Percentiles rank a stretch among this genome's conserved stretches.
Conservation (phyloP, 2,113 vertebrate species). For the Actenoides hombroni region DNA sequence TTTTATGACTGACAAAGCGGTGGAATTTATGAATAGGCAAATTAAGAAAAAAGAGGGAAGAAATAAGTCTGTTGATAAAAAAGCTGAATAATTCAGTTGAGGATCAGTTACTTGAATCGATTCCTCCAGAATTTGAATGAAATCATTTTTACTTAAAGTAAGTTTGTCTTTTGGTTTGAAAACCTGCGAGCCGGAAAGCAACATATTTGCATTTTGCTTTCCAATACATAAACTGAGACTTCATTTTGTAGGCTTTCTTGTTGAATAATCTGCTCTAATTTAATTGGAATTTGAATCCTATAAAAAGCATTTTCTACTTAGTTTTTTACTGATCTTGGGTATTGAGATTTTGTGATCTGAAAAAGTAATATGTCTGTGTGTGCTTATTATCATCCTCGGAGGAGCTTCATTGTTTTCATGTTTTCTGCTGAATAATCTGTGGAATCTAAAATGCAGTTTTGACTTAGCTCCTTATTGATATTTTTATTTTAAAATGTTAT, state of each 20-base stretch:
- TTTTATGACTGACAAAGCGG: slow-evolving; percentile 58
- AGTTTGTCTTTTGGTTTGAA: slow-evolving; percentile 62
- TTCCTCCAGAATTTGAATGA: slow-evolving; percentile 58
- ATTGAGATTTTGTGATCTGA: slow-evolving; percentile 61
- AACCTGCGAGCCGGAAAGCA: slow-evolving; percentile 57
- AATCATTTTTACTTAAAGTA: slow-evolving; percentile 59
- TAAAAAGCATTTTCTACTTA: slow-evolving; percentile 60
- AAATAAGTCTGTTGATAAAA: slow-evolving; percentile 61
- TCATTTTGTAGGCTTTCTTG: slow-evolving; percentile 57
- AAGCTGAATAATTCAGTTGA: slow-evolving; percentile 70
- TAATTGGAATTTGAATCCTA: slow-evolving; percentile 69
- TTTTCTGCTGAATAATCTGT: slow-evolving; percentile 55
- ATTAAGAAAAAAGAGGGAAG: slow-evolving; percentile 58
- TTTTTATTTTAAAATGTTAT: slow-evolving; percentile 46
- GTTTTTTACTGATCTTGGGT: slow-evolving; percentile 49
- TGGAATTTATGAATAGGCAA: slow-evolving; percentile 65
- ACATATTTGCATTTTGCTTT: slow-evolving; percentile 67
- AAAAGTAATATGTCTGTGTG: slow-evolving; percentile 10
- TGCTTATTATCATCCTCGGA: slow-evolving; percentile 24
- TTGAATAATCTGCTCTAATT: slow-evolving; percentile 69
- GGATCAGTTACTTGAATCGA: slow-evolving; percentile 58
- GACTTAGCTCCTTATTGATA: slow-evolving; percentile 42
- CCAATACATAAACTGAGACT: slow-evolving; percentile 50
- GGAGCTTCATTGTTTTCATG: background rate
- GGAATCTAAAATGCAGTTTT: slow-evolving; percentile 44